Evolutionary conservation across 2,113 vertebrate species (phyloP), one percentile per base, ranked within the genome.

Genomic region (Corythornis cristatus): DNA sequence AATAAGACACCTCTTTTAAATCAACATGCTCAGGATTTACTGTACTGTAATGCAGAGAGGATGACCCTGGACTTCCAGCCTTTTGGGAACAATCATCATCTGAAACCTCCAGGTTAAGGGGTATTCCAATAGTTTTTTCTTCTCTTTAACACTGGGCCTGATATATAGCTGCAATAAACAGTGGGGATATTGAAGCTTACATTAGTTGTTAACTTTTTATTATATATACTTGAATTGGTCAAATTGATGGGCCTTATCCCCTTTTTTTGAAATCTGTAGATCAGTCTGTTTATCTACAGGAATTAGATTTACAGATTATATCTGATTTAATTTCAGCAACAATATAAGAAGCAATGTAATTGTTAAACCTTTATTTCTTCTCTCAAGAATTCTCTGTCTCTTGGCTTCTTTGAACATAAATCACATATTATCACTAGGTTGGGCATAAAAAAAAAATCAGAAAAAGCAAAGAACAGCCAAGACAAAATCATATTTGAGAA

Each of bases 1-100:
- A 92, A 86, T 42, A 60, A 86, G 68, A 79, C n/a, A 93, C 14
- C 8, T 88, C 29, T 86, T 80, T 67, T 67, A 80, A 90, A 90
- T 82, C 64, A 84, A 56, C 57, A 9, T 51, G 9, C 48, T 86
- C 40, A 35, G 73, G 31, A 83, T 90, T 86, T 86, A 71, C 48
- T 5, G 1, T 77, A 43, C 18, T 40, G 37, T 51, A 54, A 42
- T 15, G 8, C 1, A 1, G 23, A 50, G 16, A 61, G 16, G 12
- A 9, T 90, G 62, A 71, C 58, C 48, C 53, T 37, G 35, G 46
- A 62, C 56, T 53, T 89, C 28, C 62, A 95, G 15, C 9, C 16
- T 83, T 6, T 10, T 1, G 1, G 35, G 35, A 88, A 35, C 21
- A 81, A 54, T 62, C 28, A 35, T 56, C 2, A 1, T 0, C 31